Conservation (phyloP, 2,888 invertebrate species). For the Phaonia tiefii region DNA sequence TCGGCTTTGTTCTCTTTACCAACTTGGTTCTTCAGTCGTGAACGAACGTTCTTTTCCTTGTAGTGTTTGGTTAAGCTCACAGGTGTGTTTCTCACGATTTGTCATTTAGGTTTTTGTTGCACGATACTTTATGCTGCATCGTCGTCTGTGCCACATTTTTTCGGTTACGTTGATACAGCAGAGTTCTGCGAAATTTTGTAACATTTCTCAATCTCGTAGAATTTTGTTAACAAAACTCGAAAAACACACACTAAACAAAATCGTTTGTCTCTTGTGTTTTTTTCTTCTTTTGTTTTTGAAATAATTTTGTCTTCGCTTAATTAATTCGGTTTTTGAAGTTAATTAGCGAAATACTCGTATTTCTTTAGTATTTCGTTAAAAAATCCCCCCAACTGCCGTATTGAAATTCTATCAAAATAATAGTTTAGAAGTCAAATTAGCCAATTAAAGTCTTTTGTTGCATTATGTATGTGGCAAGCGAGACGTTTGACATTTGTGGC, state of each 20-base stretch:
- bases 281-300: neutral
- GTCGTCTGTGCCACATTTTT: constrained; percentile 2
- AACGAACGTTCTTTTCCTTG: too few species aligned
- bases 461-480: constrained; percentile 2
- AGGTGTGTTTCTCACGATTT: constrained; percentile 71
- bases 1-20: too few species aligned
- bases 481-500: constrained; percentile 35
- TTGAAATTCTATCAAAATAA: constrained; percentile 44
- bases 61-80: too few species aligned
- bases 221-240: neutral
- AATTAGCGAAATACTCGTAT: constrained; percentile 10
- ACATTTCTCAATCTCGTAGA: neutral
- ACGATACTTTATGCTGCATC: constrained; percentile 49
- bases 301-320: constrained; percentile 40
- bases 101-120: constrained; percentile 64
- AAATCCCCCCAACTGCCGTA: constrained; percentile 17
- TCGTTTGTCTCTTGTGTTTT: neutral
- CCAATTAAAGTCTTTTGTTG: constrained; percentile 48
- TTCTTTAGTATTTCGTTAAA: too few species aligned
- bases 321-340: constrained; percentile 46
- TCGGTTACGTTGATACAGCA: neutral
- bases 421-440: constrained; percentile 31
- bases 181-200: constrained; percentile 33
- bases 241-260: neutral
- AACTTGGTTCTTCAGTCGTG: too few species aligned